Percentiles rank a stretch among this genome's conserved stretches.
phyloP scores from a whole-genome alignment of 2,797 vertebrate species.

The Sebastes diploproa region DNA sequence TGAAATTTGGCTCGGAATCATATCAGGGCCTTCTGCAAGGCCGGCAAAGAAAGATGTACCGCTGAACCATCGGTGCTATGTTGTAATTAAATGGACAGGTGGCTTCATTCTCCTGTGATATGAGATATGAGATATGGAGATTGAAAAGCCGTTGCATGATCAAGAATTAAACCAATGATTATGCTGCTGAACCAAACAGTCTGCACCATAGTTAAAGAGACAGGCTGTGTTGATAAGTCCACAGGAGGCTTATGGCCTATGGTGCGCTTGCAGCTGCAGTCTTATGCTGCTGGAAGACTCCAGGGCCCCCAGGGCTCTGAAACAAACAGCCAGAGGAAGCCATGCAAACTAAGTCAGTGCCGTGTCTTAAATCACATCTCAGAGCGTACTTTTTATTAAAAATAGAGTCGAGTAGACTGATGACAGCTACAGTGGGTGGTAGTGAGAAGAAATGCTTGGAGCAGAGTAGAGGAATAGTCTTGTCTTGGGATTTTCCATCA shows the following conservation, averaged over 20 bases:
- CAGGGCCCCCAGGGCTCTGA: constrained; percentile 11
- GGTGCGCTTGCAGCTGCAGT: constrained; percentile 17
- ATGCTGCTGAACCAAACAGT: not conserved
- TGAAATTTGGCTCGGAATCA: constrained; percentile 36
- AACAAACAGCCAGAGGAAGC: constrained; percentile 50
- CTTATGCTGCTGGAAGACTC: not conserved
- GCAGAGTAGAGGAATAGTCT: constrained; percentile 13
- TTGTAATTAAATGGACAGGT: constrained; percentile 31
- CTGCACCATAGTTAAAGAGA: not conserved
- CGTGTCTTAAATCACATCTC: constrained; percentile 20
- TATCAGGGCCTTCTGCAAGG: constrained; percentile 28
- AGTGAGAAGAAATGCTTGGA: constrained; percentile 31
- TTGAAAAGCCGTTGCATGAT: constrained; percentile 3
- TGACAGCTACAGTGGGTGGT: constrained; percentile 22
- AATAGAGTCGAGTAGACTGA: constrained; percentile 9
- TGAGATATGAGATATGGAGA: not conserved
- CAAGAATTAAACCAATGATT: not conserved
- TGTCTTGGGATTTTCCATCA: constrained; percentile 23
- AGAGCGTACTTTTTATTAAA: constrained; percentile 12
- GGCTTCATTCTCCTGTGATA: constrained; percentile 22
- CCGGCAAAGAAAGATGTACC: not conserved
- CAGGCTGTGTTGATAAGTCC: constrained; percentile 22
- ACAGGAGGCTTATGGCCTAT: constrained; percentile 13
- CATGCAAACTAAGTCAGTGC: not conserved
- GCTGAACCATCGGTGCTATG: not conserved